phyloP scores from a whole-genome alignment of 1,140 invertebrate species.

The Halesus radiatus region DNA sequence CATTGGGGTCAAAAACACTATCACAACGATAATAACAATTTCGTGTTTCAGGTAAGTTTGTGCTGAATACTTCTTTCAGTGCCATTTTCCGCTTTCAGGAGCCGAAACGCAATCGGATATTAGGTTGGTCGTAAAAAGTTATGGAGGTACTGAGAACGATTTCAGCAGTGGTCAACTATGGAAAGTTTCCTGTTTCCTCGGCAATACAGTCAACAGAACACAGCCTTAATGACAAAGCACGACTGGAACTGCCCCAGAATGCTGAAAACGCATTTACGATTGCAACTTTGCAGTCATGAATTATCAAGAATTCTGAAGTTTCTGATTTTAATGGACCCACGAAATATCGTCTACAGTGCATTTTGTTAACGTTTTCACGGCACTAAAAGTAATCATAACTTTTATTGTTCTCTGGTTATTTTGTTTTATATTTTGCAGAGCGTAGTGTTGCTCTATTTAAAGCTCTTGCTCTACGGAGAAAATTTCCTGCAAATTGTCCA shows the following conservation, averaged over 20 bases:
- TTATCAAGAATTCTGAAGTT: not conserved
- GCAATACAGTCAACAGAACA: conserved; percentile 14
- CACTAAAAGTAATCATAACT: no score
- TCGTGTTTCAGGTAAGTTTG: no score
- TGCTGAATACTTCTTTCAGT: no score
- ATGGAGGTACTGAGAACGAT: not conserved
- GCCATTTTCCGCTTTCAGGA: not conserved
- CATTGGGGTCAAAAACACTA: no score
- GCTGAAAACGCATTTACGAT: conserved; percentile 13
- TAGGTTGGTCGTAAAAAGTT: conserved; percentile 18
- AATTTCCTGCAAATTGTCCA: no score
- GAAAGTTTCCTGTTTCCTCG: not conserved
- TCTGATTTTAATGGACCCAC: not conserved
- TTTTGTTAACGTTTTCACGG: no score
- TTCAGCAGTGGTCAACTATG: not conserved
- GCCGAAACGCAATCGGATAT: not conserved
- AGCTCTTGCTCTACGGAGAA: no score
- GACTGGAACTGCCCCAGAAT: not conserved
- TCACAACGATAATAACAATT: no score
- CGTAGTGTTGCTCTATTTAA: no score
- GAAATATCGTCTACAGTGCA: no score
- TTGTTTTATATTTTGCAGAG: no score
- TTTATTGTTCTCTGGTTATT: no score
- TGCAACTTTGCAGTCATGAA: conserved; percentile 7
- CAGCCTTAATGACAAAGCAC: conserved; percentile 18